Percentiles rank a stretch among this genome's conserved stretches.
phyloP scores from a whole-genome alignment of 2,888 invertebrate genomes.

The Thelaira solivaga region DNA sequence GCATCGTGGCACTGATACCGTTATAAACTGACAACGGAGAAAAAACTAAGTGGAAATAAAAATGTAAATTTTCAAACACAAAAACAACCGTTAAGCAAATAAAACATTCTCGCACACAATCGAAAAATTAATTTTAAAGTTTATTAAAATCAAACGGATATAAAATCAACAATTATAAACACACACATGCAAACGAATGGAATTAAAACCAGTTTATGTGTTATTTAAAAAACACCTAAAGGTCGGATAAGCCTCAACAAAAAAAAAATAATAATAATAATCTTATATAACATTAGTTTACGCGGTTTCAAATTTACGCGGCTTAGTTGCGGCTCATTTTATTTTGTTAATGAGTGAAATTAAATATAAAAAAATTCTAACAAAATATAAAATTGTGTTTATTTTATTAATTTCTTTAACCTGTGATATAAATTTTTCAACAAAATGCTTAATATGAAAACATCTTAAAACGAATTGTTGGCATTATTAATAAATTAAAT shows the following conservation, averaged over 20 bases:
- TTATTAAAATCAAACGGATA: conserved; percentile 25
- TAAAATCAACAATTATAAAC: conserved; percentile 5
- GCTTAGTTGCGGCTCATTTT: background rate
- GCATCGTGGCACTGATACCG: conserved; percentile 59
- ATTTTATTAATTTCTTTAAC: background rate
- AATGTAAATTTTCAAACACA: background rate
- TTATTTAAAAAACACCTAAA: background rate
- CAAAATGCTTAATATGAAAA: background rate
- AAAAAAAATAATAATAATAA: conserved; percentile 19
- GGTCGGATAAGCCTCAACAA: background rate
- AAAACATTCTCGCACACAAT: background rate
- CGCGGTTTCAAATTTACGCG: background rate
- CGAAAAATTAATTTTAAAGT: conserved; percentile 15
- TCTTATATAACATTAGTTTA: background rate
- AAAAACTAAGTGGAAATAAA: conserved; percentile 15
- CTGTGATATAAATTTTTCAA: conserved; percentile 23
- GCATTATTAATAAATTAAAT: background rate
- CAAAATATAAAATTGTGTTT: background rate
- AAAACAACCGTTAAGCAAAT: conserved; percentile 17
- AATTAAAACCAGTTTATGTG: conserved; percentile 38
- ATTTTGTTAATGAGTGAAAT: background rate
- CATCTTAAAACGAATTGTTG: background rate
- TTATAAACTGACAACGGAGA: conserved; percentile 51
- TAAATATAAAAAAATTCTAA: background rate
- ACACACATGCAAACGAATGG: background rate